Evolutionary conservation across 1,140 invertebrate genomes (phyloP), one percentile per base, ranked within the genome.

Genomic region (Bombus superbus): DNA sequence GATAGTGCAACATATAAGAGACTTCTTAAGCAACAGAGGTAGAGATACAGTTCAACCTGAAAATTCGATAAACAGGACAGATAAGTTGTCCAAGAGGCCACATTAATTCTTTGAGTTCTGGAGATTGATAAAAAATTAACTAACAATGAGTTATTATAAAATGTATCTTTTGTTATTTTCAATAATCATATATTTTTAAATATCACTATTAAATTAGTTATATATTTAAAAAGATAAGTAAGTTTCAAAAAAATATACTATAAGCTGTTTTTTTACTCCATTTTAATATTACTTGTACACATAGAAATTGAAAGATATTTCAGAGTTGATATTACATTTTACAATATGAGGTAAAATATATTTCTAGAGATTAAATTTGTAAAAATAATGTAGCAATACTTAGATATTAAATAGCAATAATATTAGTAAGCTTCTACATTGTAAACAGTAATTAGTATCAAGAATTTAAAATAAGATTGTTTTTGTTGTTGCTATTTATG

Each of bases 1-100:
- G 91, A 99, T 99, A 92, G 98, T 99, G 10, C 98, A 99, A 94
- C 98, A 99, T 94, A 99, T 99, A 92, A 96, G 97, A 92, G 98
- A 99, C 95, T 96, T 97, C 89, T 93, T 97, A 86, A 96, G 95
- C 90, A 96, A 96, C 89, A 95, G 96, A 11, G 94, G 93, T 88
- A 94, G 92, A 83, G 86, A 92, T 78, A 91, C 91, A 35, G 59
- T 91, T 18, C 92, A 94, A 83, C 81, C 92, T 42, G 93, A 95
- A 89, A 92, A 88, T 92, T 92, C 94, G 22, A 75, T 94, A 81
- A 93, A 87, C 88, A 91, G 79, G 83, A 81, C 84, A 72, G 92
- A 94, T 73, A 89, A 90, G 89, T 76, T 90, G 35, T 90, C 91
- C 74, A 95, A 94, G 86, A 92, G 95, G 75, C 94, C 94, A 44